Percentiles rank a stretch among this genome's conserved stretches.
phyloP scores from a whole-genome alignment of 2,113 vertebrate genomes.

The Ictidomys tridecemlineatus region DNA sequence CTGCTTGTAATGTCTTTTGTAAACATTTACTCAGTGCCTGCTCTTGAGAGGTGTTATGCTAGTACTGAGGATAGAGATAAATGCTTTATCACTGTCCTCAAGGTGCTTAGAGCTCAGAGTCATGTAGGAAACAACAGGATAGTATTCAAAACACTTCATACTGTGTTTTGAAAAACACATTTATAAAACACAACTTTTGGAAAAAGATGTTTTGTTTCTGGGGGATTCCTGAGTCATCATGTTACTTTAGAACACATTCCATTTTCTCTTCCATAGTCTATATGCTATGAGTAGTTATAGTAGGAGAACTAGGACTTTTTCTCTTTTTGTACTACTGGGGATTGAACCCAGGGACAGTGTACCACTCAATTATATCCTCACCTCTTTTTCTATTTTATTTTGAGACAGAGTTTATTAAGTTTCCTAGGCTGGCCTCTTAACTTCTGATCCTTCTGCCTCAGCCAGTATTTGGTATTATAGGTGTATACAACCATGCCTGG shows the following conservation, averaged over 20 bases:
- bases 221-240: slow-evolving; percentile 30
- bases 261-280: not conserved
- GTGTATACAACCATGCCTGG: no score
- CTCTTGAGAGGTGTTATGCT: not conserved
- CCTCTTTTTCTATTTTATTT: no score
- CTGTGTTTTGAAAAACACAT: not conserved
- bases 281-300: not conserved
- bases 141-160: not conserved
- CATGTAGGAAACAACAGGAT: not conserved
- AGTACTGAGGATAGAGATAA: not conserved
- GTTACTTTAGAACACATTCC: not conserved
- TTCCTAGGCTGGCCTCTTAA: no score
- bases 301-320: not conserved
- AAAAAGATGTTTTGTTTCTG: slow-evolving; percentile 53
- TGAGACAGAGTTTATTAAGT: no score
- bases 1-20: not conserved
- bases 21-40: not conserved
- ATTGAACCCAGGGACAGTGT: no score
- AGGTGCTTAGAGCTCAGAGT: not conserved
- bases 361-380: no score
- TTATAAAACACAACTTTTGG: slow-evolving; percentile 14
- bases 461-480: no score
- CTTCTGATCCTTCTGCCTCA: no score
- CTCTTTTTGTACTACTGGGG: no score
- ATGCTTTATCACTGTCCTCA: not conserved